Base-by-base conservation (phyloP, 2,888 invertebrate genomes). In the Chironomus tentans region DNA sequence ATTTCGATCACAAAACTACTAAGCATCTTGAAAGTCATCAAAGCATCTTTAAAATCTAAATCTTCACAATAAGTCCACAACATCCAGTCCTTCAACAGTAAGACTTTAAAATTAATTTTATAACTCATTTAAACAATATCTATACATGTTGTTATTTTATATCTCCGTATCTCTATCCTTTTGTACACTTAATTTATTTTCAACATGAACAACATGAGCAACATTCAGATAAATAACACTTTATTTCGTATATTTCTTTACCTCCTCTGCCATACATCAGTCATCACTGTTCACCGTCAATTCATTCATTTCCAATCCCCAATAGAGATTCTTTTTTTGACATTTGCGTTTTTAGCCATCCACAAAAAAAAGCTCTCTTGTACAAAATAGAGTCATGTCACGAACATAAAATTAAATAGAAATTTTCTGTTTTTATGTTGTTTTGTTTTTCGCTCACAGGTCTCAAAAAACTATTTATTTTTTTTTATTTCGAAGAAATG, bases 381-480 rank as follows among this genome's bases (percentile, higher is more conserved):
- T 6, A 50, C 5, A 72, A 72, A 72, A 72, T 72, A 72, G 62
- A 72, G 62, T 62, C 72, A 24, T 72, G 72, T 72, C 72, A 72
- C 72, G 72, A 72, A 72, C 72, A 72, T 72, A 50, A 62, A 72
- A 61, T 72, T 72, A 72, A 72, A 72, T 72, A 72, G 72, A 72
- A 72, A 72, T 70, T 70, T 56, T 68, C 68, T 28, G 28, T 28
- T 28, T 15, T 15, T 46, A 50, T 70, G 48, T 70, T 38, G 21
- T 21, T 70, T 15, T 28, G 62, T 38, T 71, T 62, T 12, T 62
- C 50, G 48, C 56, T 56, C 56, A 18, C 15, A 18, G 56, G n/a
- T 15, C n/a, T 50, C 56, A 7, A 15, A 50, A 56, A 10, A 38
- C 38, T 38, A 38, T 38, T 38, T 38, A 10, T 7, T 38, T 38